phyloP scores from a whole-genome alignment of 2,113 vertebrate species.

The Notothenia coriiceps region DNA sequence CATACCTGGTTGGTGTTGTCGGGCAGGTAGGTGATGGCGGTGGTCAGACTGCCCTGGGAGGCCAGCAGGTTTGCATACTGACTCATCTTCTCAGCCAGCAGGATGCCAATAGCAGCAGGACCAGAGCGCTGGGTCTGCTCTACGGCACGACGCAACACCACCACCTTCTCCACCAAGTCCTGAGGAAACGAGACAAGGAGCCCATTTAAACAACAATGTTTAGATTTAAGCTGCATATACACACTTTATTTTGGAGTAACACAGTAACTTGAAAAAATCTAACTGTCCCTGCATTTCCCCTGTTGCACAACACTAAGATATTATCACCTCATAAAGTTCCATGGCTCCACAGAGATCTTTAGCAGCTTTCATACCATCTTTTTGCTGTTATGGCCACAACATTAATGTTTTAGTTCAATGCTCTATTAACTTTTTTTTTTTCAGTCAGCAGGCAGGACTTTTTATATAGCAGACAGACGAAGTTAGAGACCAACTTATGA shows the following conservation, averaged over 20 bases:
- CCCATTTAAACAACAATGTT: background rate
- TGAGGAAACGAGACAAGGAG: conserved; percentile 34
- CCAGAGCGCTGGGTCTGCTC: conserved; percentile 86
- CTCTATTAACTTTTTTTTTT: too few species aligned
- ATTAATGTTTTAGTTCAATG: too few species aligned
- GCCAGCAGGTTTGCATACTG: conserved; percentile 94
- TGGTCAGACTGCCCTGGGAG: conserved; percentile 93
- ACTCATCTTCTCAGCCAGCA: conserved; percentile 93
- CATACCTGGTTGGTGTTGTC: conserved; percentile 89
- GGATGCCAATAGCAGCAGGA: conserved; percentile 82
- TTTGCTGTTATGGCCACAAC: too few species aligned
- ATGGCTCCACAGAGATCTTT: too few species aligned
- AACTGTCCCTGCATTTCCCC: background rate
- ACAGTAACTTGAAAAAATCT: background rate
- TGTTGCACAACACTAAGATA: background rate
- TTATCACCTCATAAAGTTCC: background rate
- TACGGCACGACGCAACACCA: conserved; percentile 91
- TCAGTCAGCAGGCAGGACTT: too few species aligned
- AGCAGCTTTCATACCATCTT: too few species aligned
- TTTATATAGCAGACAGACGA: background rate
- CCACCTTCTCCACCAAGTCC: conserved; percentile 97
- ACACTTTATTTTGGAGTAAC: background rate
- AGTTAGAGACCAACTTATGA: background rate
- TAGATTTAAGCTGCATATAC: background rate
- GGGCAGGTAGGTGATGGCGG: conserved; percentile 93